A percentile compares a stretch with the other conserved stretches of the same genome.
These are phyloP conservation scores for Sebastes iracundus DNA, from an alignment of 2,797 vertebrate genomes.

Conservation along the genomic window DNA sequence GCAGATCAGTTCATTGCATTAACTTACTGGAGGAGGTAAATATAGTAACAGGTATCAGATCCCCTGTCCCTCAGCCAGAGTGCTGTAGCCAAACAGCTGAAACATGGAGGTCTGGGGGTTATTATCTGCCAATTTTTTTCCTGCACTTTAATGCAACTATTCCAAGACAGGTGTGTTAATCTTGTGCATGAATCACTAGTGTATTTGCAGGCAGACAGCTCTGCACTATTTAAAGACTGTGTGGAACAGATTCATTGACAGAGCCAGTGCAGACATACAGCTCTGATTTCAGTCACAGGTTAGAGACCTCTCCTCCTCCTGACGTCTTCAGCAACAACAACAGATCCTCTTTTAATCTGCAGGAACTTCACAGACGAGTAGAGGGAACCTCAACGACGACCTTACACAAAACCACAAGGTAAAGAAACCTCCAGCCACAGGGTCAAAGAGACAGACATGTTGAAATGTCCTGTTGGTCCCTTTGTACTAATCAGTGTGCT, in stretches of 20 bases:
- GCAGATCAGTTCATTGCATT: neutral
- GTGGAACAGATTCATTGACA: neutral
- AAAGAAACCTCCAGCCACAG: neutral
- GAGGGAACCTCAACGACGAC: neutral
- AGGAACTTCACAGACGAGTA: neutral
- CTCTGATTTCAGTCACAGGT: constrained; percentile 32
- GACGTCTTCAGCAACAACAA: constrained; percentile 2
- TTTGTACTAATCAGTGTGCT: too few relatives aligned
- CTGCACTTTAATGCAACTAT: neutral
- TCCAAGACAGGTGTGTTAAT: neutral
- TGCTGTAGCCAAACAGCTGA: neutral
- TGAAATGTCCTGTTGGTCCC: too few relatives aligned
- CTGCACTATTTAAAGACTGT: neutral
- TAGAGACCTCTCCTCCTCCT: constrained; percentile 1
- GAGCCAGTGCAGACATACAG: neutral
- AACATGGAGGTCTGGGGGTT: neutral
- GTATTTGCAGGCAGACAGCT: neutral
- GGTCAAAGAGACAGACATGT: neutral
- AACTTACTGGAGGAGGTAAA: constrained; percentile 35
- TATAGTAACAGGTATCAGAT: constrained; percentile 52
- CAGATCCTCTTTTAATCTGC: neutral
- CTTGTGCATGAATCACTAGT: neutral
- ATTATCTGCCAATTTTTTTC: neutral
- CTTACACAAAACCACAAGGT: too few relatives aligned
- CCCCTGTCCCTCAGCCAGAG: neutral